A percentile compares a stretch with the other conserved stretches of the same genome.
Evolutionary conservation across 2,113 vertebrate genomes (phyloP).

Genomic region (Oostethus manadensis): DNA sequence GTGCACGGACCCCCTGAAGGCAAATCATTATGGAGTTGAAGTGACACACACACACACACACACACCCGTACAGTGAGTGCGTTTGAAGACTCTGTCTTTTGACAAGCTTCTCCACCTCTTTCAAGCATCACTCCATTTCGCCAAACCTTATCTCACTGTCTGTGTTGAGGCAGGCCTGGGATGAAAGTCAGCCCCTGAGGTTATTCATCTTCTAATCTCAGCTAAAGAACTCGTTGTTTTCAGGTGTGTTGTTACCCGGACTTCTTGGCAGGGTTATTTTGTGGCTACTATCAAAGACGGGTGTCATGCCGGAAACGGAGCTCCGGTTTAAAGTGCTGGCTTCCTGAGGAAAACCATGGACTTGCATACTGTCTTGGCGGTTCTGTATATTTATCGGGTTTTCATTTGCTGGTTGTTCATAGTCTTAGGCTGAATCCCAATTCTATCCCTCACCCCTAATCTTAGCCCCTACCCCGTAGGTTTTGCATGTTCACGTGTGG

Average conservation of each 20-base stretch:
- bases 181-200: constrained; percentile 81
- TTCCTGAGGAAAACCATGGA: background rate
- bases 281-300: background rate
- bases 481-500: too few relatives aligned
- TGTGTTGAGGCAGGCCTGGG: constrained; percentile 86
- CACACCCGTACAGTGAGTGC: constrained; percentile 16
- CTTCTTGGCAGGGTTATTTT: background rate
- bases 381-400: background rate
- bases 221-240: constrained; percentile 80
- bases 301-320: background rate
- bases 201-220: constrained; percentile 84
- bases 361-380: background rate
- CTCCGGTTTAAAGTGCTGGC: background rate
- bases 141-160: constrained; percentile 25
- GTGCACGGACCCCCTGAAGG: constrained; percentile 74
- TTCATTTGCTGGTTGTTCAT: too few relatives aligned
- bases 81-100: constrained; percentile 58
- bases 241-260: constrained; percentile 74
- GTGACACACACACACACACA: constrained; percentile 27
- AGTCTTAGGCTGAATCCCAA: too few relatives aligned
- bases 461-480: too few relatives aligned
- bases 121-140: constrained; percentile 39
- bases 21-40: constrained; percentile 89
- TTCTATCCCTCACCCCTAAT: too few relatives aligned
- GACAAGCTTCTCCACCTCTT: constrained; percentile 43